These are phyloP conservation scores for Arion vulgaris DNA, from an alignment of 1,140 invertebrate genomes.

Conservation along the genomic window DNA sequence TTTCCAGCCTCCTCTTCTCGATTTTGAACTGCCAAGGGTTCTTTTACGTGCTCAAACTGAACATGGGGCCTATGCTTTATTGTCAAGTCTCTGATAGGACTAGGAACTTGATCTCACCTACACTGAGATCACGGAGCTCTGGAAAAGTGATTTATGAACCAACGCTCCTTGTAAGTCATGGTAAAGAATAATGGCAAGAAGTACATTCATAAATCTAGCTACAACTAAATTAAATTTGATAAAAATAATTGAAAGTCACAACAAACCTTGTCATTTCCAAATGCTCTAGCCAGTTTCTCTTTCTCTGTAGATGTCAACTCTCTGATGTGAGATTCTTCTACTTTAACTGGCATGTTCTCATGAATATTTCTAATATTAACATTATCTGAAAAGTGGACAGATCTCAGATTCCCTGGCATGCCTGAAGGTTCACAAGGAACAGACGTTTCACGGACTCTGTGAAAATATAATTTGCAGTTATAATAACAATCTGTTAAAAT, in stretches of 20 bases:
- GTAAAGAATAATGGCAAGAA: too few relatives aligned
- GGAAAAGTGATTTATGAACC: too few relatives aligned
- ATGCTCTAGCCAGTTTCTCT: background rate
- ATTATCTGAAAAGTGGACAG: slow-evolving; percentile 63
- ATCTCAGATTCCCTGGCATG: slow-evolving; percentile 1
- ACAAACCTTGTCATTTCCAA: slow-evolving; percentile 30
- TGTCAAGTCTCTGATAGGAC: too few relatives aligned
- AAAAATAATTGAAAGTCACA: background rate
- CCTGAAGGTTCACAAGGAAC: background rate
- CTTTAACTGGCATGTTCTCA: slow-evolving; percentile 47
- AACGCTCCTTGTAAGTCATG: too few relatives aligned
- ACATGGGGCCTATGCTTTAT: too few relatives aligned
- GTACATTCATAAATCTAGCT: too few relatives aligned
- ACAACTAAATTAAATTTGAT: too few relatives aligned
- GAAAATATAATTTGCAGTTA: background rate
- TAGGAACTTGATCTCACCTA: too few relatives aligned
- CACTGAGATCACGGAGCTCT: too few relatives aligned
- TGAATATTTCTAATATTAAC: slow-evolving; percentile 56
- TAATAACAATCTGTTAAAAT: background rate
- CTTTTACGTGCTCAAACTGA: too few relatives aligned
- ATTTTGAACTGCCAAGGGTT: too few relatives aligned
- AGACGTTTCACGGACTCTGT: slow-evolving; percentile 13
- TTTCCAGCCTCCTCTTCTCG: too few relatives aligned
- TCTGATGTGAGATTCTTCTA: slow-evolving; percentile 25
- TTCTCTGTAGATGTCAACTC: slow-evolving; percentile 5